Evolutionary conservation across 2,797 vertebrate genomes (phyloP), one percentile per base, ranked within the genome.

Genomic region (Moxostoma hubbsi): DNA sequence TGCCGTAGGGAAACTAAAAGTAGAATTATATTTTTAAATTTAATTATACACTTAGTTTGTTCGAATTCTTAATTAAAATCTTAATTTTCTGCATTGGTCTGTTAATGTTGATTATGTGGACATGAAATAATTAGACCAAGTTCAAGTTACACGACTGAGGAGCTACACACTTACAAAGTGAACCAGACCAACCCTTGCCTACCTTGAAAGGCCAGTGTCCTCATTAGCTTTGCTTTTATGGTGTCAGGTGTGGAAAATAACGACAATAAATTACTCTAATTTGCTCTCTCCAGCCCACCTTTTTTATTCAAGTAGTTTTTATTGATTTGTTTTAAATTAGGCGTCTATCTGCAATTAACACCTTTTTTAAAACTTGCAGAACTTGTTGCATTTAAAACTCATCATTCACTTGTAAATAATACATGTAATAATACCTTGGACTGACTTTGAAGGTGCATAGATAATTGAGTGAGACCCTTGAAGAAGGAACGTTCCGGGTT

Each of bases 291-390:
- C 4, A 10, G 12, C 5, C 9, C 77, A 57, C 77, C 45, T 71
- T 66, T 75, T 78, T 36, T 55, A 54, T 79, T 12, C 47, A 63
- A 58, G 7, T 49, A 51, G 58, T 78, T 63, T 24, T 65, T 73
- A 79, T 79, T 79, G 77, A 66, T 79, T 79, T 45, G 16, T 53
- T 79, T 72, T 79, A 66, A 24, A 79, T 72, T 57, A 73, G 62
- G 6, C 50, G 36, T 16, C 73, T 50, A 7, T 59, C 24, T 72
- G 73, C n/a, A 59, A 79, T 79, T 53, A 79, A 79, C 77, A 79
- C 69, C 46, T 79, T 2, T 18, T 79, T 73, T 50, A 79, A 71
- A 55, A 77, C 75, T 47, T 24, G 0, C 2, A 4, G 5, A 53
- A 70, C 47, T 54, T 71, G 50, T 24, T 36, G 50, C 6, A 4